Evolutionary conservation across 2,797 vertebrate species (phyloP), one percentile per base, ranked within the genome.

Genomic region (Ctenopoma kingsleyae): DNA sequence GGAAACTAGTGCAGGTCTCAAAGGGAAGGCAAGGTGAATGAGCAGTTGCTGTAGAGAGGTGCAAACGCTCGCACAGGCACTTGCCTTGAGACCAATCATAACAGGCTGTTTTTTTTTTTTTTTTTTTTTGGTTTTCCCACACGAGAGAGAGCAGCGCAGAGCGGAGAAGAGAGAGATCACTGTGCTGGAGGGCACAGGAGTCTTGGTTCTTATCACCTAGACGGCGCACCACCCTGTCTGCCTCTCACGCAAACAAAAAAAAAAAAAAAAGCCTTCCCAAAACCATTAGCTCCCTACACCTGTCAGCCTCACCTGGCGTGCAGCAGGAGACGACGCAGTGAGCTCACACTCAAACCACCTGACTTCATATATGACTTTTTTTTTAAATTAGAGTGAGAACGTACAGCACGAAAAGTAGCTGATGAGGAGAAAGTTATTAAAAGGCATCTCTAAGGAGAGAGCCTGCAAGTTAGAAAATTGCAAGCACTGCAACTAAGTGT

Each of bases 1-100:
- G 92, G 93, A 94, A 95, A 94, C 91, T 94, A 91, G 93, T 56
- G 90, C 92, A 93, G 91, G 92, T 94, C 94, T 94, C 93, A 60
- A 91, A 93, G 94, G 94, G 90, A 90, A 92, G 88, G 83, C 83
- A 86, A 94, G 93, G 93, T 94, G 92, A 94, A 89, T 35, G 90
- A 83, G 87, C 85, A 85, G 87, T 86, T 78, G 91, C 87, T 75
- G 90, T 85, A 74, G 90, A 83, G 85, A 90, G 91, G 93, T 89
- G 88, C 88, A 84, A 32, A 87, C 88, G 68, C 87, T 65, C 9
- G 91, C 87, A 68, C 85, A 90, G 86, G 83, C 84, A 86, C 90
- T 86, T 86, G 91, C 91, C 89, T 90, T 83, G 82, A 87, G 92
- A 93, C 91, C 93, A 93, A 93, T 93, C 91, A 92, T 80, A 87